These are phyloP conservation scores for Hyperopisus bebe DNA, from an alignment of 2,113 vertebrate species.

Conservation along the genomic window DNA sequence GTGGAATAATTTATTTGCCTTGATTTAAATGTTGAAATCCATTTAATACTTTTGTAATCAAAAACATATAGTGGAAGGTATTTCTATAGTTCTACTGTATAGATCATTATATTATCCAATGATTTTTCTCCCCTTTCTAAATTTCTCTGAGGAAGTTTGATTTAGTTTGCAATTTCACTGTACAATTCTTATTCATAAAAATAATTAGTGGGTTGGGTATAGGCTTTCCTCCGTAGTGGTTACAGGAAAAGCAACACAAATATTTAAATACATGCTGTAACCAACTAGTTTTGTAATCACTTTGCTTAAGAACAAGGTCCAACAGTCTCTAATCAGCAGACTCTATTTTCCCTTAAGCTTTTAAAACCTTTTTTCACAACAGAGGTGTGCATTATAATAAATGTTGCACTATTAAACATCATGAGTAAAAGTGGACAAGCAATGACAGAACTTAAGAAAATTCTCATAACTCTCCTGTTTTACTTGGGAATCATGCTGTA, in stretches of 20 bases:
- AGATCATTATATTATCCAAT: background rate
- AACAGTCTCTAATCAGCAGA: background rate
- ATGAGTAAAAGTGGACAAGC: background rate
- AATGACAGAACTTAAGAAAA: background rate
- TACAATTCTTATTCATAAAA: background rate
- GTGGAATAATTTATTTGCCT: background rate
- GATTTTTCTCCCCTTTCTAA: background rate
- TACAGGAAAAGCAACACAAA: conserved; percentile 36
- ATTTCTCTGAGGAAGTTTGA: background rate
- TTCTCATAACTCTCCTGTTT: too few relatives aligned
- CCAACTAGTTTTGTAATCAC: background rate
- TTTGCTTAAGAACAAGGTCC: conserved; percentile 1
- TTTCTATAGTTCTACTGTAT: background rate
- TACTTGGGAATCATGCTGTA: too few relatives aligned
- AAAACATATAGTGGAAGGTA: background rate
- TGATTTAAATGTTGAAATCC: background rate
- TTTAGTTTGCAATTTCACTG: background rate
- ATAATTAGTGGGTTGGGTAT: background rate
- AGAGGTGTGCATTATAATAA: background rate
- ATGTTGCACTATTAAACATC: background rate
- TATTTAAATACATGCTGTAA: conserved; percentile 38
- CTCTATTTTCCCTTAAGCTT: background rate
- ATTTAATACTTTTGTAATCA: background rate
- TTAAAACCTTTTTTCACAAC: background rate
- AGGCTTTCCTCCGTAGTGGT: background rate